Percentiles rank a stretch among this genome's conserved stretches.
phyloP scores from a whole-genome alignment of 2,888 invertebrate genomes.

The Noctua comes region DNA sequence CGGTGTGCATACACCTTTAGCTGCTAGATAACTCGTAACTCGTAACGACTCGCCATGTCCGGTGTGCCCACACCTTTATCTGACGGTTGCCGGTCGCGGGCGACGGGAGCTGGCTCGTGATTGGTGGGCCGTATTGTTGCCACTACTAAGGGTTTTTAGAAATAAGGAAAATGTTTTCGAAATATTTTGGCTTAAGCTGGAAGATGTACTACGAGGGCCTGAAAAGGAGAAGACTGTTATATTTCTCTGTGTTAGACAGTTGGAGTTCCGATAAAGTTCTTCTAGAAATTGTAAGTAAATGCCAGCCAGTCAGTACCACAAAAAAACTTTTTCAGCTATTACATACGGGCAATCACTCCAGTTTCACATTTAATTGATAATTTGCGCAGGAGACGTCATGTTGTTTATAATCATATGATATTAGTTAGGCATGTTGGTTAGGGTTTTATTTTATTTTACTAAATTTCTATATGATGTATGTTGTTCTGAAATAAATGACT shows the following conservation, averaged over 20 bases:
- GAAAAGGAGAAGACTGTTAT: background rate
- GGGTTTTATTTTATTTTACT: too few relatives aligned
- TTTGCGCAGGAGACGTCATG: too few relatives aligned
- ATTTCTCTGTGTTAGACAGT: background rate
- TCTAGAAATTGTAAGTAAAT: background rate
- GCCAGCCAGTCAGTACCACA: too few relatives aligned
- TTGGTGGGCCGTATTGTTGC: conserved; percentile 19
- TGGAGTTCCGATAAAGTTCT: background rate
- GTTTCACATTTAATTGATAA: too few relatives aligned
- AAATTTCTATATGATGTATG: too few relatives aligned
- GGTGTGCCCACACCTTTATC: conserved; percentile 53
- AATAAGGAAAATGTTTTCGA: background rate
- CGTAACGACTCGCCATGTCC: conserved; percentile 48
- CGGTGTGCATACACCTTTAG: conserved; percentile 29
- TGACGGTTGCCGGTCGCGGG: conserved; percentile 32
- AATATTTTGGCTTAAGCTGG: background rate
- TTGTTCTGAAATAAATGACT: too few relatives aligned
- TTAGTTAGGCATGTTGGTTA: too few relatives aligned
- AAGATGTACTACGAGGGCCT: background rate
- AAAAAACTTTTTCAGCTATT: too few relatives aligned
- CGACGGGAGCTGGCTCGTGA: conserved; percentile 45
- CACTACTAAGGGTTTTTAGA: conserved; percentile 34
- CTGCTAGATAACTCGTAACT: conserved; percentile 11
- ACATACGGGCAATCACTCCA: too few relatives aligned
- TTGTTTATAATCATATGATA: too few relatives aligned